Evolutionary conservation across 1,140 invertebrate genomes (phyloP).

Genomic region (Myzus persicae): DNA sequence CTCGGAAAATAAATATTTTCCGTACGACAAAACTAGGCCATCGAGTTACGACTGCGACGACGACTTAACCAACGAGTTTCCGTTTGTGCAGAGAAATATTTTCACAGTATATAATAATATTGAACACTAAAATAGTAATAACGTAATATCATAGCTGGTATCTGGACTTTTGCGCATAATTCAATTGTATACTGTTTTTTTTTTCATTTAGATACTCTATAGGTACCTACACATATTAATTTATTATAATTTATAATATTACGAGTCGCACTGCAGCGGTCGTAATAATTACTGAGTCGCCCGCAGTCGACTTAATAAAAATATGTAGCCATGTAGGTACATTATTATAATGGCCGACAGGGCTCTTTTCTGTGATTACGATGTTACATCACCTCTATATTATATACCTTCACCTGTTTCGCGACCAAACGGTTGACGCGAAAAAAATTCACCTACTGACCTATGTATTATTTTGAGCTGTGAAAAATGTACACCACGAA

Average conservation of each 20-base stretch:
- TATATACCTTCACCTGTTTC: neutral
- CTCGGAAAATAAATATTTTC: slow-evolving; percentile 15
- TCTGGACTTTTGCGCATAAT: neutral
- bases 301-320: neutral
- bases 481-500: neutral
- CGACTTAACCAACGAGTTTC: neutral
- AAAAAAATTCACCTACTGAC: neutral
- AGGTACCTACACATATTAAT: neutral
- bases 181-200: neutral
- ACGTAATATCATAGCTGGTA: too few relatives aligned
- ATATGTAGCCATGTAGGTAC: neutral
- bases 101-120: neutral
- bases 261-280: too few relatives aligned
- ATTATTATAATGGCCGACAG: neutral
- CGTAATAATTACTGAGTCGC: neutral
- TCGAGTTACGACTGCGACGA: neutral
- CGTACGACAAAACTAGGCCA: neutral
- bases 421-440: neutral
- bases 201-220: neutral
- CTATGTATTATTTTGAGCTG: neutral
- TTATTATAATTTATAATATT: too few relatives aligned
- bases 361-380: neutral
- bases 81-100: neutral
- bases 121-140: neutral
- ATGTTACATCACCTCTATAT: neutral